Evolutionary conservation across 2,113 vertebrate species (phyloP).

Genomic region (Channa maculata): DNA sequence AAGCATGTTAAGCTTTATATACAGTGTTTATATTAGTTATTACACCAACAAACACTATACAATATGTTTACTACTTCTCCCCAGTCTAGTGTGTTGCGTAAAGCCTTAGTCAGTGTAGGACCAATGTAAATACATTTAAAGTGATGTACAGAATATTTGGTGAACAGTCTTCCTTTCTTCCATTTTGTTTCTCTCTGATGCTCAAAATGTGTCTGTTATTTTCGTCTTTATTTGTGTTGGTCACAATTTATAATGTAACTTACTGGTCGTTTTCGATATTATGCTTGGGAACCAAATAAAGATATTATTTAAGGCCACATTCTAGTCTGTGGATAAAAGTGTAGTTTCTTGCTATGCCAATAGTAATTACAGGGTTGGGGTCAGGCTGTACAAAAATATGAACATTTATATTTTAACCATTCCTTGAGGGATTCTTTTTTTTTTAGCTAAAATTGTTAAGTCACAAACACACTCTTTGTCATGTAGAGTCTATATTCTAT

Average conservation of each 20-base stretch:
- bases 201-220: conserved; percentile 17
- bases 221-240: conserved; percentile 45
- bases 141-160: conserved; percentile 53
- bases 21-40: conserved; percentile 45
- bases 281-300: conserved; percentile 68
- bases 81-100: conserved; percentile 20
- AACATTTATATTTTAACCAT: background rate
- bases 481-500: too few species aligned
- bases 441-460: too few species aligned
- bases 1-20: conserved; percentile 63
- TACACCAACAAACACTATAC: conserved; percentile 16
- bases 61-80: conserved; percentile 16
- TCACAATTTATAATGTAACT: conserved; percentile 11
- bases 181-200: conserved; percentile 29
- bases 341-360: background rate
- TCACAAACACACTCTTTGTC: too few species aligned
- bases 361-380: background rate
- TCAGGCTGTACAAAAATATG: too few species aligned
- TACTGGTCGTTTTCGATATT: conserved; percentile 44
- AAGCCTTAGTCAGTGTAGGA: conserved; percentile 8
- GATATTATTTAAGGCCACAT: conserved; percentile 27
- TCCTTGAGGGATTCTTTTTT: too few species aligned
- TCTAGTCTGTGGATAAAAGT: background rate
- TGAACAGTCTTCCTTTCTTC: conserved; percentile 50
- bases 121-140: conserved; percentile 46